Percentiles rank a stretch among this genome's conserved stretches.
Evolutionary conservation across 2,888 invertebrate species (phyloP).

Genomic region (Tinea pellionella): DNA sequence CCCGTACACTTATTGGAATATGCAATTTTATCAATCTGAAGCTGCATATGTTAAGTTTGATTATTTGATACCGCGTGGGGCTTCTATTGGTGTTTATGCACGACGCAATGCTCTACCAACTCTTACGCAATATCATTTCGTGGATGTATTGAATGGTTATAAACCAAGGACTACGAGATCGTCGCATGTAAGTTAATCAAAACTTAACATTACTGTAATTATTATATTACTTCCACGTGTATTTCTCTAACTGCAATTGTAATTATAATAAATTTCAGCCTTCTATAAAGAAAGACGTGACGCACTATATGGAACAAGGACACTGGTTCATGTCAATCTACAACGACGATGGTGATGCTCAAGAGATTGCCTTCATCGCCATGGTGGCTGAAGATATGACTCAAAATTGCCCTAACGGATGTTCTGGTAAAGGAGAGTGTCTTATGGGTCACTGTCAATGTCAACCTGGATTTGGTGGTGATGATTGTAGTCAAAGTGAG

Average conservation of each 20-base stretch:
- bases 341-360: constrained; percentile 94
- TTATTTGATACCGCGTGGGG: constrained; percentile 90
- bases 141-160: constrained; percentile 92
- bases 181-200: constrained; percentile 80
- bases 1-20: constrained; percentile 96
- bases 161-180: constrained; percentile 86
- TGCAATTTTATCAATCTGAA: constrained; percentile 96
- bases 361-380: constrained; percentile 87
- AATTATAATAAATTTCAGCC: constrained; percentile 62
- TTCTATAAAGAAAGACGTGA: constrained; percentile 90
- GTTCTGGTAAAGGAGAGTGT: constrained; percentile 97
- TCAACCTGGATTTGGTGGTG: constrained; percentile 95
- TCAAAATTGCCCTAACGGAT: constrained; percentile 95
- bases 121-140: constrained; percentile 95
- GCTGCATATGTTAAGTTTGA: constrained; percentile 95
- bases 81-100: constrained; percentile 95
- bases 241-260: too few relatives aligned
- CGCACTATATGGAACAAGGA: constrained; percentile 95
- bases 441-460: constrained; percentile 95
- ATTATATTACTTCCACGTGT: too few relatives aligned
- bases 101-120: constrained; percentile 94
- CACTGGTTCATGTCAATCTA: constrained; percentile 96
- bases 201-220: background rate
- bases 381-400: constrained; percentile 92
- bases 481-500: constrained; percentile 96